Base-by-base conservation (phyloP, 1,140 invertebrate genomes). In the Oscheius sp. region DNA sequence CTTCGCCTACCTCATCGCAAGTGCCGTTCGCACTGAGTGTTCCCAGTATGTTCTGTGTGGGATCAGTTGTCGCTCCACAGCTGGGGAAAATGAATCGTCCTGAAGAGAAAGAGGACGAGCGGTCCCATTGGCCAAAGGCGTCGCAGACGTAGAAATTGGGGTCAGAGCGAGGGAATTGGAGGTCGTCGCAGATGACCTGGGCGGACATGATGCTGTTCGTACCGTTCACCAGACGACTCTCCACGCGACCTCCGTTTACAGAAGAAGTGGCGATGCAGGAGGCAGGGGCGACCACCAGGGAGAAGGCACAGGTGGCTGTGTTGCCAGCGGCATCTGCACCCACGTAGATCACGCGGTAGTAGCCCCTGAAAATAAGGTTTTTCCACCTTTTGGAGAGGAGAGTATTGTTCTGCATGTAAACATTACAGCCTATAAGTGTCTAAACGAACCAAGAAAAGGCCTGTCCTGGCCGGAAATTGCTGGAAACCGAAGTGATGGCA, bases 291-390 rank as follows among this genome's bases (percentile, higher is more conserved):
- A 55, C 49, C 7, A 55, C 23, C 7, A 55, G 7, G 23, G 49
- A 4, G 28, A 55, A 55, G 7, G 15, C 15, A 26, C 49, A 55
- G 49, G 23, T 23, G 49, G 23, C 49, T 4, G 49, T 13, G 23
- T 55, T 55, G 15, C 7, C 7, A 13, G 49, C 49, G 49, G 49
- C 49, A 23, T 55, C 49, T 7, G 15, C 7, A 4, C 15, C 49
- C 49, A 55, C 49, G 23, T 55, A 55, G 23, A 55, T 55, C 23
- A 55, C 49, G 15, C 28, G 49, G 28, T 55, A 55, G 49, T 55
- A 55, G 7, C 49, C 49, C 49, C 49, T 42, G 15, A 55, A 7
- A 55, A 20, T 23, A 4, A 20, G 49, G 15, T 7, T 55, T 55
- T 55, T 55, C 4, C 28, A 13, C 4, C 4, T 55, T 55, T 23